Conservation (phyloP, 2,888 invertebrate genomes). For the Blera fallax region DNA sequence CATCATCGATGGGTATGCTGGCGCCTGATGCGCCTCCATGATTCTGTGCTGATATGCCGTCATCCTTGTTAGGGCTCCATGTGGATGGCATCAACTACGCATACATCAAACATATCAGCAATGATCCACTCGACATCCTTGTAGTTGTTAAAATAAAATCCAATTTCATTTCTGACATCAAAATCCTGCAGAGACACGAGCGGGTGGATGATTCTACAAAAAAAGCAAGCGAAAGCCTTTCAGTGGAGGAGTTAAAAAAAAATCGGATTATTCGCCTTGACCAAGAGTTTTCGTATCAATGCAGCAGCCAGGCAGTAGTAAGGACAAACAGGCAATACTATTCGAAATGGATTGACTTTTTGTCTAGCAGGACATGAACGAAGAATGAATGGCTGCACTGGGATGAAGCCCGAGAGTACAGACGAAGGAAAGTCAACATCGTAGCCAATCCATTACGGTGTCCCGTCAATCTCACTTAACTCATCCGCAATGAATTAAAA, state of each 20-base stretch:
- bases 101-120: slow-evolving; percentile 72
- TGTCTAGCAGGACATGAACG: slow-evolving; percentile 50
- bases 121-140: slow-evolving; percentile 70
- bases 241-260: slow-evolving; percentile 11
- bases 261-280: slow-evolving; percentile 34
- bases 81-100: slow-evolving; percentile 64
- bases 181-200: slow-evolving; percentile 54
- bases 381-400: slow-evolving; percentile 46
- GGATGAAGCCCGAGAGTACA: slow-evolving; percentile 5
- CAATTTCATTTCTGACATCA: slow-evolving; percentile 73
- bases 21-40: slow-evolving; percentile 11
- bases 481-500: slow-evolving; percentile 71
- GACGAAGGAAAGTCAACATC: slow-evolving; percentile 62
- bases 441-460: slow-evolving; percentile 67
- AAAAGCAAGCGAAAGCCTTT: slow-evolving; percentile 22
- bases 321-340: neutral
- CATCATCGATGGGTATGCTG: slow-evolving; percentile 55
- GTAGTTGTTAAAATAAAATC: slow-evolving; percentile 73
- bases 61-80: slow-evolving; percentile 23
- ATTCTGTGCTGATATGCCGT: slow-evolving; percentile 9
- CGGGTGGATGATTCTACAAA: slow-evolving; percentile 8
- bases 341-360: slow-evolving; percentile 36
- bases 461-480: slow-evolving; percentile 70
- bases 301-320: slow-evolving; percentile 33
- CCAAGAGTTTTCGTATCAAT: slow-evolving; percentile 56